phyloP scores from a whole-genome alignment of 2,888 invertebrate genomes.

The Belgica antarctica region DNA sequence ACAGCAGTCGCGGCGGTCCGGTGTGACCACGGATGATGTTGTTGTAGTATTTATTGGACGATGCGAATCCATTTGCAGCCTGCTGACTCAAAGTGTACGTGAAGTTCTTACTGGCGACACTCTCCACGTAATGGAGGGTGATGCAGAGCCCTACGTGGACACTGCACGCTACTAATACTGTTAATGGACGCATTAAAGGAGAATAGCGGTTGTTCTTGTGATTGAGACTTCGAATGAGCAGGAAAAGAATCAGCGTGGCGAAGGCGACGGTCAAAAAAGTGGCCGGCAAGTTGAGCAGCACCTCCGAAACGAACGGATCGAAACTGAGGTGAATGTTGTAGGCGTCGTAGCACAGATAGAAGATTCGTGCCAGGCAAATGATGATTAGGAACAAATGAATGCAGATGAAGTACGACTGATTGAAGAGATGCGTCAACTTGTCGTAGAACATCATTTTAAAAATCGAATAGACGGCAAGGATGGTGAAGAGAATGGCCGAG shows the following conservation, averaged over 20 bases:
- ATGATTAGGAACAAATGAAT: slow-evolving; percentile 78
- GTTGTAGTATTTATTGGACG: slow-evolving; percentile 45
- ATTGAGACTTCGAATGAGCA: slow-evolving; percentile 76
- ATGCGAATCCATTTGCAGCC: slow-evolving; percentile 46
- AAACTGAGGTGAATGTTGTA: slow-evolving; percentile 83
- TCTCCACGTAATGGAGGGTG: slow-evolving; percentile 76
- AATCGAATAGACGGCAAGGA: slow-evolving; percentile 80
- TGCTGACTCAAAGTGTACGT: slow-evolving; percentile 34
- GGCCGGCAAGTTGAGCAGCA: slow-evolving; percentile 79
- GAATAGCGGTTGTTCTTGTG: slow-evolving; percentile 69
- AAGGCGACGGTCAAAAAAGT: slow-evolving; percentile 88
- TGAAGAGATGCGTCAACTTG: slow-evolving; percentile 80
- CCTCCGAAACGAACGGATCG: slow-evolving; percentile 74
- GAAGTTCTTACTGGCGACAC: slow-evolving; percentile 50
- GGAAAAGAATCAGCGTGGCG: slow-evolving; percentile 79
- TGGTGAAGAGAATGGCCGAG: slow-evolving; percentile 78
- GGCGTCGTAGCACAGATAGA: slow-evolving; percentile 87
- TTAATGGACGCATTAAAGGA: slow-evolving; percentile 72
- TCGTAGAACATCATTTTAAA: slow-evolving; percentile 83
- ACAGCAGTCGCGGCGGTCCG: slow-evolving; percentile 60
- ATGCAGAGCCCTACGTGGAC: slow-evolving; percentile 78
- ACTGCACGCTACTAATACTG: slow-evolving; percentile 74
- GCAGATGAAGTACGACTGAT: slow-evolving; percentile 83
- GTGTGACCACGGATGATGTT: slow-evolving; percentile 49
- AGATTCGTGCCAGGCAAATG: slow-evolving; percentile 77